Evolutionary conservation across 2,888 invertebrate species (phyloP), one percentile per base, ranked within the genome.

Genomic region (Phanerotoma sp.): DNA sequence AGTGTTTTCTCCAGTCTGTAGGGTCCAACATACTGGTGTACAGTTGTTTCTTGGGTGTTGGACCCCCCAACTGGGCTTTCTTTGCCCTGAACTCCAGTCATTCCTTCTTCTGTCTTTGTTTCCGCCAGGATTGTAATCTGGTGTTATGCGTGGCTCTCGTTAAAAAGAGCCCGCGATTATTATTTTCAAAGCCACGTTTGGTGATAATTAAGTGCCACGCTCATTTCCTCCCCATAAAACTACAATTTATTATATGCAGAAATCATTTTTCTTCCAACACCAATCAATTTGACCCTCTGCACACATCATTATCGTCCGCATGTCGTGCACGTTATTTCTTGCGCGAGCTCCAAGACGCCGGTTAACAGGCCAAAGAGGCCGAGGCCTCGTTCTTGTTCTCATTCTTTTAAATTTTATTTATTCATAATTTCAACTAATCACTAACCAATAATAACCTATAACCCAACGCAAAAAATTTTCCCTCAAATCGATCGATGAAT

Each of bases 1-100:
- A 99, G 86, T 51, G 99, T 99, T 80, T 98, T 99, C 81, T 99
- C 99, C 80, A 99, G 84, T 78, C 97, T 85, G 82, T 97, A 99
- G 57, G 99, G 98, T 69, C 99, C 99, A 73, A 99, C 98, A 82
- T 96, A 98, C 80, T 94, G 92, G 78, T 92, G 91, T 74, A 25
- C 25, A 25, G 25, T 25, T 25, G 84, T 83, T 81, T 88, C 88
- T 67, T 82, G 80, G 71, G 82, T 66, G 62, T 69, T 71, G 64
- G 73, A 69, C 62, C n/a, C n/a, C n/a, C 71, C 74, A 58, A 71
- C 69, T 59, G 74, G 70, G 66, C 69, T 71, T 63, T 72, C 74
- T 66, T 75, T 77, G 66, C 70, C 72, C 66, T 70, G 71, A 75
- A 76, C 75, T 62, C 68, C 67, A 66, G 65, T 60, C 62, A 64